phyloP scores from a whole-genome alignment of 2,113 vertebrate genomes.

The Rhea pennata region DNA sequence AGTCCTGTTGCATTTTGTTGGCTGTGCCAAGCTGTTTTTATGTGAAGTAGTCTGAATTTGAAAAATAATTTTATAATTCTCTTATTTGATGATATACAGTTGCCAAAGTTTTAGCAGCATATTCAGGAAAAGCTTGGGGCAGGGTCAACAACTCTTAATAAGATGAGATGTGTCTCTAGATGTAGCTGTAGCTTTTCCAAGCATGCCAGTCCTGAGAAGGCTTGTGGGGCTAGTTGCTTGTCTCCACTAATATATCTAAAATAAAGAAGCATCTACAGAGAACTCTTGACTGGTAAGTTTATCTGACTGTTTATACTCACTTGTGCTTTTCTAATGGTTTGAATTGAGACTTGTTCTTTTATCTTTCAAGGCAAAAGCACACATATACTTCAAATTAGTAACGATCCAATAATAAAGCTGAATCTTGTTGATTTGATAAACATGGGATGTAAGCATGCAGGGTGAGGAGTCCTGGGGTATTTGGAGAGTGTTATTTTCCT shows the following conservation, averaged over 20 bases:
- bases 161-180: neutral
- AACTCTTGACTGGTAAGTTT: neutral
- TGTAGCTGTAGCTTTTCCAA: neutral
- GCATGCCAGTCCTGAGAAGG: neutral
- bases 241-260: neutral
- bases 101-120: neutral
- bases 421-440: neutral
- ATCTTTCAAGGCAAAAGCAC: conserved; percentile 26
- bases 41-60: neutral
- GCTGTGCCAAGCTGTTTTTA: neutral
- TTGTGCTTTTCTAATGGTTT: neutral
- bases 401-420: conserved; percentile 4
- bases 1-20: neutral
- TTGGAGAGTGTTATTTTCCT: neutral
- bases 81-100: neutral
- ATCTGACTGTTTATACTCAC: neutral
- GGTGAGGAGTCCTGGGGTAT: conserved; percentile 17
- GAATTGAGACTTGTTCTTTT: neutral
- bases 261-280: neutral
- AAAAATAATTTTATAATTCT: neutral
- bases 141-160: neutral
- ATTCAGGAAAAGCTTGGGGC: neutral
- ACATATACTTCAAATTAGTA: conserved; percentile 7
- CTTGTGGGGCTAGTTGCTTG: neutral
- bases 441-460: neutral